These are phyloP conservation scores for Macaria notata DNA, from an alignment of 2,888 invertebrate genomes.

Conservation along the genomic window DNA sequence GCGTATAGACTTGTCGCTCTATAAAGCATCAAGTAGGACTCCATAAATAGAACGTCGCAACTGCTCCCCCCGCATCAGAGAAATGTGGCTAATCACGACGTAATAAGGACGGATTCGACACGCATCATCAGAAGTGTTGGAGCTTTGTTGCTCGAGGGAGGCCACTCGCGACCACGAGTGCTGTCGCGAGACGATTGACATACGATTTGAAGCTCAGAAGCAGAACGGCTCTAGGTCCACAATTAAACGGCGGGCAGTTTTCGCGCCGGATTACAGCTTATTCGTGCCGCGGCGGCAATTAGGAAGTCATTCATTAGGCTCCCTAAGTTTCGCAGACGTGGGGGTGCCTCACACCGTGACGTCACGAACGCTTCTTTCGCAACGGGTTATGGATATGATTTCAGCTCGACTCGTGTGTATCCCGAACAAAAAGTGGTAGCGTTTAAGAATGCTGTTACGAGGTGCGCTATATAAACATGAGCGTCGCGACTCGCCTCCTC, in stretches of 20 bases:
- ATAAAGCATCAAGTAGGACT: conserved; percentile 40
- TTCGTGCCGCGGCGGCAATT: conserved; percentile 79
- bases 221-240: conserved; percentile 70
- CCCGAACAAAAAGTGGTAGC: conserved; percentile 63
- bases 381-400: conserved; percentile 53
- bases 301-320: conserved; percentile 82
- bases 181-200: conserved; percentile 63
- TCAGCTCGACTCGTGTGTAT: conserved; percentile 47
- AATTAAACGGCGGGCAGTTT: conserved; percentile 66
- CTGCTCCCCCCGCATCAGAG: conserved; percentile 32
- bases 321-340: conserved; percentile 82
- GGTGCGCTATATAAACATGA: conserved; percentile 64
- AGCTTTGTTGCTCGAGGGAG: conserved; percentile 51
- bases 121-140: conserved; percentile 38
- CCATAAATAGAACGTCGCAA: conserved; percentile 23
- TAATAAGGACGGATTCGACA: conserved; percentile 16
- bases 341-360: conserved; percentile 75
- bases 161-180: conserved; percentile 62
- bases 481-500: conserved; percentile 57
- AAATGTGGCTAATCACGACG: conserved; percentile 12
- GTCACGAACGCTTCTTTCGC: conserved; percentile 63
- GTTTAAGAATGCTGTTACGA: conserved; percentile 64
- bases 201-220: conserved; percentile 72
- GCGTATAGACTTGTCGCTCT: conserved; percentile 73
- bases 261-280: conserved; percentile 75